Base-by-base conservation (phyloP, 2,113 vertebrate genomes). In the Poeciliopsis turrubarensis region DNA sequence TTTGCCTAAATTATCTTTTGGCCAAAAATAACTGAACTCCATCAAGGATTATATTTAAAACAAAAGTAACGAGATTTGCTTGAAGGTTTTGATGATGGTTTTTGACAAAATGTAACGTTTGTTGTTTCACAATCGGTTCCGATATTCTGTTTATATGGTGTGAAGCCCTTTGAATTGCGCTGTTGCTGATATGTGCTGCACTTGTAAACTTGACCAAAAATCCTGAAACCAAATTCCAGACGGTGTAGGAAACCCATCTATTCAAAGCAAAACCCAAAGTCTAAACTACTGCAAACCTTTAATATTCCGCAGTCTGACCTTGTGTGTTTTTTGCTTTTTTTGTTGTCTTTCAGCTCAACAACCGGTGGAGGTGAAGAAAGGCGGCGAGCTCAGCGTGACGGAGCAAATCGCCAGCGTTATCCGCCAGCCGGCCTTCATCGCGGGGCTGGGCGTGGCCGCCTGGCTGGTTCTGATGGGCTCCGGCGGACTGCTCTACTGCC, bases 401-500 rank as follows among this genome's bases (percentile, higher is more conserved):
- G 95, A 95, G 89, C 96, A 93, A 72, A 95, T 98, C 82, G 94
- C 96, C 0, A 92, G 85, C 1, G 91, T 98, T 54, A 91, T 96
- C 71, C 89, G 94, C 61, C 94, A 94, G 81, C 97, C 98, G 0
- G 96, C 96, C 70, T 99, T 98, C 87, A 97, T 99, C 0, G 96
- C 97, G 0, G 95, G 97, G 0, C 89, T 97, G 0, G 95, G 97
- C 0, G 95, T 96, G 0, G 96, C 97, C 0, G 95, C 95, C 39
- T 98, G 97, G 95, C 79, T 97, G 68, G 86, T 96, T 70, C 94
- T 99, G 8, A 96, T 97, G 63, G 94, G 95, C 78, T 95, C 97
- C 54, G 95, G 96, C 0, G 93, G 89, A 0, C 97, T 96, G 95
- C 88, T 98, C 72, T 99, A 98, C 83, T 93, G 96, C 73, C 96